Evolutionary conservation across 2,888 invertebrate species (phyloP), one percentile per base, ranked within the genome.

Genomic region (Eupsilia transversa): DNA sequence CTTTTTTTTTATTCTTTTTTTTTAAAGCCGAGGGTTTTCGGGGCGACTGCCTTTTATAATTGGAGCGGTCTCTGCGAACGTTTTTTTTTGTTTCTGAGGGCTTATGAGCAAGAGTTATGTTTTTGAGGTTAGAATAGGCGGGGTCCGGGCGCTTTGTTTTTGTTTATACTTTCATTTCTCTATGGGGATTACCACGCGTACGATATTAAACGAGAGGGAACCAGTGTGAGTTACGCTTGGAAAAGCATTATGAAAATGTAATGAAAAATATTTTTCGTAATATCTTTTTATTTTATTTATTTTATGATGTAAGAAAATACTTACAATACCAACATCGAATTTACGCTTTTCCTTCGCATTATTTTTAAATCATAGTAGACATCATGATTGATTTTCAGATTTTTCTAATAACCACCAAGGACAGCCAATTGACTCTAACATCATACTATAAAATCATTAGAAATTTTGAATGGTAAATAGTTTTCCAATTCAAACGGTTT

Each of bases 1-100:
- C 92, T 93, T 93, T 94, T 93, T 92, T 90, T 90, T 72, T 52
- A n/a, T 49, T 90, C 90, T 87, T 88, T 90, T 92, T 93, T 92
- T 91, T 91, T 88, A 90, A 83, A 91, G 89, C 92, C 91, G 91
- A 91, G 92, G 91, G 92, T 92, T 94, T 94, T 93, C 87, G 91
- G 92, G 92, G 91, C 89, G 89, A 88, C 88, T 92, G 93, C 94
- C 94, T 95, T 95, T 95, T 95, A 92, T 96, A 94, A 96, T 95
- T 95, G 95, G 94, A 90, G 83, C 91, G 92, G 91, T 90, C 92
- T 91, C 90, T 91, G 91, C 88, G 88, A 87, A 87, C 83, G 84
- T 86, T 90, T 90, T 92, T 91, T 90, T 91, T 64, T 90, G 89
- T 90, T 91, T 90, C 90, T 91, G 87, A 88, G 88, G 91, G 93